Evolutionary conservation across 2,797 vertebrate species (phyloP), one percentile per base, ranked within the genome.

Genomic region (Hypotaenidia okinawae): DNA sequence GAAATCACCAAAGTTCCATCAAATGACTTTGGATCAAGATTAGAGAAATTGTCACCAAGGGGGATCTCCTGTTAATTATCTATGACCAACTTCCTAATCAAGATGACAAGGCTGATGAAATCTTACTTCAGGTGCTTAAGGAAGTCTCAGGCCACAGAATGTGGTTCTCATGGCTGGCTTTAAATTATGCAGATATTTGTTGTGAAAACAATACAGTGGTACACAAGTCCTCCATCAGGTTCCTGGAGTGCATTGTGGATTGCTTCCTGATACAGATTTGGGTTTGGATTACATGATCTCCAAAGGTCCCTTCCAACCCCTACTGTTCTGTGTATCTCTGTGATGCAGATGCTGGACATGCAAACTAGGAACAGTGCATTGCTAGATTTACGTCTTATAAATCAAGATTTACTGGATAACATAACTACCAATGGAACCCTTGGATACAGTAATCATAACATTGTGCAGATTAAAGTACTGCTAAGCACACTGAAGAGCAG

Each of bases 321-420:
- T 49, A 49, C 49, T 24, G 25, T 51, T 51, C 24, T 51, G 49
- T 51, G 49, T 51, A 24, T 25, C 15, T 25, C 49, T 51, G 49
- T n/a, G 23, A 28, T 45, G 23, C 39, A 39, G 59, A 17, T 21
- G 33, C 49, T 64, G 59, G 28, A 49, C 11, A 16, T n/a, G 28
- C 14, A 0, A 0, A 15, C 8, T 28, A 57, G 37, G 28, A 64
- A 47, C 14, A n/a, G n/a, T 1, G 1, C 23, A 64, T n/a, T 57
- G 52, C 16, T 75, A 80, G 21, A 37, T 61, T 49, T 75, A 75
- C 4, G 6, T 21, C 21, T 75, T 19, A 74, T 15, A 47, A 47
- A 32, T 10, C 16, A 32, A 47, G 51, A 35, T 19, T 74, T 54
- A 30, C 19, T 30, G 61, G 47, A 70, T 33, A 54, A 30, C 12